phyloP scores from a whole-genome alignment of 2,113 vertebrate species.

The Microcebus tavaratra region DNA sequence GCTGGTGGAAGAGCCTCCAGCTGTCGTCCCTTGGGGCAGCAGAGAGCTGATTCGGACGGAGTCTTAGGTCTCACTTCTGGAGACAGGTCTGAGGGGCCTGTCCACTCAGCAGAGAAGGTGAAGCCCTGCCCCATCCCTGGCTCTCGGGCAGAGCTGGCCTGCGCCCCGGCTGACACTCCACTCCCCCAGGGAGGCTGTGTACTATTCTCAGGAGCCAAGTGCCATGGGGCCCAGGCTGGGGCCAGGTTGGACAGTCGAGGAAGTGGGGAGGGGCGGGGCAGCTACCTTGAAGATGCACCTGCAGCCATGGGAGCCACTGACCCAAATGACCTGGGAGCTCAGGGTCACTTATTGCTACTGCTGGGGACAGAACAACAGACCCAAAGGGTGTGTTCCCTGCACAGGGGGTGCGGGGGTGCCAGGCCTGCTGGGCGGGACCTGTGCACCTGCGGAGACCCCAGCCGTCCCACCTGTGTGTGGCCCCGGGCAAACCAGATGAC shows the following conservation, averaged over 20 bases:
- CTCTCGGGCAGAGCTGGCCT: not conserved
- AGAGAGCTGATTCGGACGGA: not conserved
- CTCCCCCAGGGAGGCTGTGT: not conserved
- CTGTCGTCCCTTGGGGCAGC: not conserved
- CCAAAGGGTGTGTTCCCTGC: not conserved
- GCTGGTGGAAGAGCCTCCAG: not conserved
- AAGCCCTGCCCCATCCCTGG: not conserved
- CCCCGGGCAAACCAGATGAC: not conserved
- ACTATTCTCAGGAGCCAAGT: not conserved
- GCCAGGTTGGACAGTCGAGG: rapidly evolving
- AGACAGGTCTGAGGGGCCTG: not conserved
- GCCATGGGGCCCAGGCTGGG: not conserved
- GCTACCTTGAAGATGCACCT: not conserved
- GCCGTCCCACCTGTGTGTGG: not conserved
- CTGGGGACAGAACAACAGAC: not conserved
- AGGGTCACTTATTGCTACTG: not conserved
- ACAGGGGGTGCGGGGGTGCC: not conserved
- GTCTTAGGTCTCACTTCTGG: not conserved
- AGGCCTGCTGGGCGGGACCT: not conserved
- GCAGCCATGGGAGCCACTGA: not conserved
- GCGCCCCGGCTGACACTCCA: not conserved
- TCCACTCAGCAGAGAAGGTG: not conserved
- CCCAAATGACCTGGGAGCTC: not conserved
- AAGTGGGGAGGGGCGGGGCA: not conserved
- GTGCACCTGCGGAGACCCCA: not conserved